A percentile compares a stretch with the other conserved stretches of the same genome.
phyloP scores from a whole-genome alignment of 2,113 vertebrate genomes.

The Larimichthys crocea region DNA sequence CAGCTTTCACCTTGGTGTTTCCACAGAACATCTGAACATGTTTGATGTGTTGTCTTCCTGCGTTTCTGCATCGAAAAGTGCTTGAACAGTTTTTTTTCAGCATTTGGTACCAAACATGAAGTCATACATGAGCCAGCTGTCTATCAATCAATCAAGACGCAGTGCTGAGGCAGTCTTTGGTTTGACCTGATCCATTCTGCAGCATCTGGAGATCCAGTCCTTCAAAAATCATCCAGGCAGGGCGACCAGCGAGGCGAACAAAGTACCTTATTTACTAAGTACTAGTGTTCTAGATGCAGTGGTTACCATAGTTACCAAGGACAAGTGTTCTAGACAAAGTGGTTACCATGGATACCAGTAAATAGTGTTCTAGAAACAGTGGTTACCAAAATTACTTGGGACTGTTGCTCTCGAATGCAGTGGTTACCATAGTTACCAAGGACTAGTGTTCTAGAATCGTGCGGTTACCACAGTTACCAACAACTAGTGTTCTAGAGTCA shows the following conservation, averaged over 20 bases:
- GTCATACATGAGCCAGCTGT: not conserved
- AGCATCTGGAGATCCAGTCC: conserved; percentile 2
- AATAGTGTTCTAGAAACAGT: not conserved
- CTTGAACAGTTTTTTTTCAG: not conserved
- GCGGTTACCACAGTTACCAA: not conserved
- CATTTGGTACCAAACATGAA: conserved; percentile 10
- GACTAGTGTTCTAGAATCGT: not conserved
- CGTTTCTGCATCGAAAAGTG: conserved; percentile 26
- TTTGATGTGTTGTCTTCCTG: not conserved
- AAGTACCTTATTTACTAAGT: not conserved
- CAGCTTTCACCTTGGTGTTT: not conserved
- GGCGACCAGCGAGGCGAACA: not conserved
- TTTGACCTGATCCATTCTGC: not conserved
- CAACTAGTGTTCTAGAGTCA: no score
- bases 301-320: not conserved
- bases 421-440: not conserved
- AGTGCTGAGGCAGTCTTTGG: conserved; percentile 39
- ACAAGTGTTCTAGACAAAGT: not conserved
- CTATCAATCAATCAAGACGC: not conserved
- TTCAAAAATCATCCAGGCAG: conserved; percentile 25
- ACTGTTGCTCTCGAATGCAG: not conserved
- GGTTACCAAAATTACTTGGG: not conserved
- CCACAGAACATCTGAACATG: not conserved
- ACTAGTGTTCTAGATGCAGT: not conserved
- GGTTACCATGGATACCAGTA: conserved; percentile 1